Percentiles rank a stretch among this genome's conserved stretches.
Evolutionary conservation across 2,113 vertebrate genomes (phyloP).

Genomic region (Damaliscus lunatus): DNA sequence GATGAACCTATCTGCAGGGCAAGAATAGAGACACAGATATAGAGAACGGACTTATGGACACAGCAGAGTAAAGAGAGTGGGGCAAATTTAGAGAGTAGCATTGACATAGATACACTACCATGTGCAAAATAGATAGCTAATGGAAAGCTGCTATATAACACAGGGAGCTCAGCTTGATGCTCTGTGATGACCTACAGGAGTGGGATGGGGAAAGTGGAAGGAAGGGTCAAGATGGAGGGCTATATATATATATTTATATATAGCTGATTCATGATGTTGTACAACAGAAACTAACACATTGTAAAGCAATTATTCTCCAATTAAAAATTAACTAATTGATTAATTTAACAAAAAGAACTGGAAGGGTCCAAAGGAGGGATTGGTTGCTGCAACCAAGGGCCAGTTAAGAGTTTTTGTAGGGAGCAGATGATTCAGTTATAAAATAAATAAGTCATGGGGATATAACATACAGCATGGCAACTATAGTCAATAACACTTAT

Average conservation of each 20-base stretch:
- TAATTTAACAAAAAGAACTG: background rate
- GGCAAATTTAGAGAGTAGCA: background rate
- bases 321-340: background rate
- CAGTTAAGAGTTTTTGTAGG: background rate
- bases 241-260: background rate
- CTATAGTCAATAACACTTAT: background rate
- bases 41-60: background rate
- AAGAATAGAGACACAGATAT: background rate
- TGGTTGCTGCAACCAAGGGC: background rate
- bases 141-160: background rate
- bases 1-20: background rate
- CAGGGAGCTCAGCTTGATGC: background rate
- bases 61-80: background rate
- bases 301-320: background rate
- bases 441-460: background rate
- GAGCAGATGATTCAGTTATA: background rate
- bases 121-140: background rate
- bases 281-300: background rate
- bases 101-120: background rate
- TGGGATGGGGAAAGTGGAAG: background rate
- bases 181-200: background rate
- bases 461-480: background rate
- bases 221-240: background rate
- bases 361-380: background rate
- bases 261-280: background rate